Conservation (phyloP, 2,888 invertebrate species). For the Cheiracanthium punctorium region DNA sequence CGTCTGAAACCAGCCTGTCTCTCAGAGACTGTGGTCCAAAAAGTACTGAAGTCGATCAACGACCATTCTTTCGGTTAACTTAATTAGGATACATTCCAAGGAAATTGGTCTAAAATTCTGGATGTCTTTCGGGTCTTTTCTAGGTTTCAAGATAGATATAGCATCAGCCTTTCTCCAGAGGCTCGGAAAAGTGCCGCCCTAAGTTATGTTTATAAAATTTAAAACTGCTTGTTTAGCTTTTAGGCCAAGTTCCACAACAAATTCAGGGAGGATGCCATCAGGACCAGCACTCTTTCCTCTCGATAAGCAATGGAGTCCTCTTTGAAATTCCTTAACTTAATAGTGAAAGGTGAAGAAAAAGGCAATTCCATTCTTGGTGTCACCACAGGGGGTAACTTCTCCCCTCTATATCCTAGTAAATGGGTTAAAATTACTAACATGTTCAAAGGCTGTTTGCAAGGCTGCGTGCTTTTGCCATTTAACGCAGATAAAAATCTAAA, state of each 20-base stretch:
- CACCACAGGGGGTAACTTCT: neutral
- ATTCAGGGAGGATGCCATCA: slow-evolving; percentile 2
- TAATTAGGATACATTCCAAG: neutral
- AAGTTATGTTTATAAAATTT: slow-evolving; percentile 16
- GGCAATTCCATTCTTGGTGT: neutral
- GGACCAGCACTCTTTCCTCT: slow-evolving; percentile 15
- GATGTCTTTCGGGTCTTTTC: neutral
- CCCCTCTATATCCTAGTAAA: neutral
- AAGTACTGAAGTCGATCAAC: too few species aligned
- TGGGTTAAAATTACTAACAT: neutral
- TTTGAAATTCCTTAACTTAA: slow-evolving; percentile 2
- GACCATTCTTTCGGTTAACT: neutral
- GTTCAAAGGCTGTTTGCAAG: neutral
- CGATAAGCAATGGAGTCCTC: neutral
- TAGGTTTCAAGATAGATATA: slow-evolving; percentile 6
- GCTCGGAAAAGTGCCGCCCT: neutral
- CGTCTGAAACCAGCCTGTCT: neutral
- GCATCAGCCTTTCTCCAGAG: neutral
- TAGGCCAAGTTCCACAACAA: slow-evolving; percentile 5
- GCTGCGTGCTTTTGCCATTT: neutral
- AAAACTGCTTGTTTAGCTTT: neutral
- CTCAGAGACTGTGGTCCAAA: too few species aligned
- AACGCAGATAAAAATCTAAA: neutral
- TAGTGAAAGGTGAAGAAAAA: slow-evolving; percentile 11
- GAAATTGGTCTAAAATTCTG: slow-evolving; percentile 10